Percentiles rank a stretch among this genome's conserved stretches.
Evolutionary conservation across 2,888 invertebrate species (phyloP).

Genomic region (Agonopterix arenella): DNA sequence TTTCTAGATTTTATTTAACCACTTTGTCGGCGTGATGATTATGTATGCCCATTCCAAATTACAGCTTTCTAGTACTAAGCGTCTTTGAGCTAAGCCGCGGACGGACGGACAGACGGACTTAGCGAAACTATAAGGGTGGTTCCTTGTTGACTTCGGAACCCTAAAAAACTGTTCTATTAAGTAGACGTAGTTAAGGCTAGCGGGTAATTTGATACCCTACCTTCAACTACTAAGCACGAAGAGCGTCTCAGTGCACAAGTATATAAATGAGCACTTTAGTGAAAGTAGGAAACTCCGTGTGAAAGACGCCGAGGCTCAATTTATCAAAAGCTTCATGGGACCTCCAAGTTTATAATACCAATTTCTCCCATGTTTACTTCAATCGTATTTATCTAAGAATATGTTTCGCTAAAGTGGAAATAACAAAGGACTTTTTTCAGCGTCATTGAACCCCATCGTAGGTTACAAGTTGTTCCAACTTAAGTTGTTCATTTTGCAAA

Average conservation of each 20-base stretch:
- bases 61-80: too few species aligned
- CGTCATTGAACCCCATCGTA: background rate
- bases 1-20: too few species aligned
- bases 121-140: too few species aligned
- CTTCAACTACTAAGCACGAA: slow-evolving; percentile 6
- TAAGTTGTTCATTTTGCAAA: background rate
- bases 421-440: background rate
- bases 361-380: too few species aligned
- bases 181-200: background rate
- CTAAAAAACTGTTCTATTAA: background rate
- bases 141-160: too few species aligned
- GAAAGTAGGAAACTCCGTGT: slow-evolving; percentile 37
- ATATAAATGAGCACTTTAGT: slow-evolving; percentile 40
- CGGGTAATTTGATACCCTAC: slow-evolving; percentile 10
- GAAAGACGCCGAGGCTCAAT: slow-evolving; percentile 32
- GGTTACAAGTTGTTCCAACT: background rate
- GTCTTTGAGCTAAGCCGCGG: too few species aligned
- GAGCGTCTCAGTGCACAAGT: slow-evolving; percentile 17
- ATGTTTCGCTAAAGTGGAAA: background rate
- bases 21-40: too few species aligned
- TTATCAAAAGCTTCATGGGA: slow-evolving; percentile 18
- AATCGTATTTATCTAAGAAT: too few species aligned
- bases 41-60: too few species aligned
- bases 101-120: too few species aligned
- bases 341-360: too few species aligned